Percentiles rank a stretch among this genome's conserved stretches.
phyloP scores from a whole-genome alignment of 2,888 invertebrate genomes.

The Nomada fucata region DNA sequence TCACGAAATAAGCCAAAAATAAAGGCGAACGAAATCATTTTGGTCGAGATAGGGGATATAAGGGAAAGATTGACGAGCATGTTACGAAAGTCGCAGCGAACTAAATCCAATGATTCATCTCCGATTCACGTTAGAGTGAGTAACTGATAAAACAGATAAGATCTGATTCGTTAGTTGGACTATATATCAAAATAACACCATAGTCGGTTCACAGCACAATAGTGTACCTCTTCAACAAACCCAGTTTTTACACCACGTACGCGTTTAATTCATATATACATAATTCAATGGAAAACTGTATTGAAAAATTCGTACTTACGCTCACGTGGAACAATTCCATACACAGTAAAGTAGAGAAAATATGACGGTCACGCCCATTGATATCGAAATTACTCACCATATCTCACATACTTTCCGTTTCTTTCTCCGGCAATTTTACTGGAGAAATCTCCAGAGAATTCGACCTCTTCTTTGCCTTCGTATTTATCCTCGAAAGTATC shows the following conservation, averaged over 20 bases:
- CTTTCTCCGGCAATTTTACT: constrained; percentile 60
- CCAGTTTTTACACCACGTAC: neutral
- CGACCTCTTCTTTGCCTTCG: constrained; percentile 5
- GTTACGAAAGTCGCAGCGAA: constrained; percentile 46
- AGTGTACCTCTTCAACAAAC: neutral
- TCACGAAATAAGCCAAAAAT: neutral
- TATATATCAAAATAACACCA: constrained; percentile 24
- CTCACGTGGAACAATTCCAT: constrained; percentile 6
- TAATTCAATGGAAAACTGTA: neutral
- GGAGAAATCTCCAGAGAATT: constrained; percentile 37
- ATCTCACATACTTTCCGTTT: constrained; percentile 79
- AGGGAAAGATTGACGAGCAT: constrained; percentile 13
- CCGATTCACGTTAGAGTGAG: constrained; percentile 67
- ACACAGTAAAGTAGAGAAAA: constrained; percentile 6
- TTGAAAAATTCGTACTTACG: neutral
- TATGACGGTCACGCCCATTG: constrained; percentile 79
- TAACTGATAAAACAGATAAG: constrained; percentile 81
- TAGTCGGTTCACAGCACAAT: neutral
- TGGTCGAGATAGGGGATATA: constrained; percentile 12
- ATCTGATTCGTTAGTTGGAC: constrained; percentile 50
- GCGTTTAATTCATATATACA: neutral
- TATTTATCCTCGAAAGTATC: neutral
- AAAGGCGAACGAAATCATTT: constrained; percentile 3
- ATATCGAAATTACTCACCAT: constrained; percentile 80
- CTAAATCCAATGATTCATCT: constrained; percentile 67